These are phyloP conservation scores for Macrotus californicus DNA, from an alignment of 2,113 vertebrate species.

Conservation along the genomic window DNA sequence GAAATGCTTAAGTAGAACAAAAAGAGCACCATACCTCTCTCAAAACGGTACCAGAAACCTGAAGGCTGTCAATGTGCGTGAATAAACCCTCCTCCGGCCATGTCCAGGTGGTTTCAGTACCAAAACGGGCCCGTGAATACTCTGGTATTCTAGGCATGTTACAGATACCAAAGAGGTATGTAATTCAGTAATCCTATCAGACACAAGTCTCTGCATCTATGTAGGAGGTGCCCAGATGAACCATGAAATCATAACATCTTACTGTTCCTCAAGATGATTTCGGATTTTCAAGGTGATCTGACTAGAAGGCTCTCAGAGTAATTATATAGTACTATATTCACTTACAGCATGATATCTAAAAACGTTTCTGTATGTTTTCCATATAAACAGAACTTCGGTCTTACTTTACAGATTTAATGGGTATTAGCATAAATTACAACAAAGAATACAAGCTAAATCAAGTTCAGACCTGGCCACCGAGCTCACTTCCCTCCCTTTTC, in stretches of 20 bases:
- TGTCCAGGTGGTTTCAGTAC: not conserved
- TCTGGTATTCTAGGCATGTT: slow-evolving; percentile 46
- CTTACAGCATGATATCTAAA: slow-evolving; percentile 23
- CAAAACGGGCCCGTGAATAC: not conserved
- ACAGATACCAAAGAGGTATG: slow-evolving; percentile 54
- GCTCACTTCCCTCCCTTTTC: slow-evolving; percentile 26
- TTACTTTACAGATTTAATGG: slow-evolving; percentile 60
- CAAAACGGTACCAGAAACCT: not conserved
- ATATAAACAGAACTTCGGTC: slow-evolving; percentile 58
- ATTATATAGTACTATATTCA: slow-evolving; percentile 55
- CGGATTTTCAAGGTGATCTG: slow-evolving; percentile 64
- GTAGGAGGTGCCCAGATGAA: slow-evolving; percentile 56
- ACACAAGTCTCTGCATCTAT: slow-evolving; percentile 45
- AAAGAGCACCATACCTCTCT: not conserved
- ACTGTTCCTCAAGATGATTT: slow-evolving; percentile 54
- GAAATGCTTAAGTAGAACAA: not conserved
- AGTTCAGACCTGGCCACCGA: slow-evolving; percentile 54
- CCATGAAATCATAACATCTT: slow-evolving; percentile 62
- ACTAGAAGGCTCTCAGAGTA: slow-evolving; percentile 57
- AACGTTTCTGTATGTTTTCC: slow-evolving; percentile 40
- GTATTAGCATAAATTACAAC: slow-evolving; percentile 49
- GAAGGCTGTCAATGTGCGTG: not conserved
- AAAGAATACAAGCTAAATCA: slow-evolving; percentile 51
- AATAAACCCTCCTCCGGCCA: not conserved
- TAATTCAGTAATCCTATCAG: slow-evolving; percentile 67